A percentile compares a stretch with the other conserved stretches of the same genome.
Conservation (phyloP, 2,888 invertebrate species). For the Chydorus sphaericus region DNA sequence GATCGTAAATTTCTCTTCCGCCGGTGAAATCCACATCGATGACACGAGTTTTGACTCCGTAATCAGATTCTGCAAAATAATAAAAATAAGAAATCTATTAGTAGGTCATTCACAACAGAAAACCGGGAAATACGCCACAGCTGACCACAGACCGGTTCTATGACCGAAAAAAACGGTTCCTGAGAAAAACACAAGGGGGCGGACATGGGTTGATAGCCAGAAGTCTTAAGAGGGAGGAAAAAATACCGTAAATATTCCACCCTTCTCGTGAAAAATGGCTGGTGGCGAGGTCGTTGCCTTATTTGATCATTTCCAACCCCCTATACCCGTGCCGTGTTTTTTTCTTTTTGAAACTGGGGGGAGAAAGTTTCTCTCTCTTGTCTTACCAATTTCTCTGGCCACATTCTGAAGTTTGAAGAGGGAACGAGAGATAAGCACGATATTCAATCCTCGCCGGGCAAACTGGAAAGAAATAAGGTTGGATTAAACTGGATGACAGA, state of each 20-base stretch:
- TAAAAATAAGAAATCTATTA: background rate
- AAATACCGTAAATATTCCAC: background rate
- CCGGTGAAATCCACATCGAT: constrained; percentile 68
- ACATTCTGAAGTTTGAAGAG: constrained; percentile 11
- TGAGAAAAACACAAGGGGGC: background rate
- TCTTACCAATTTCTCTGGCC: constrained; percentile 12
- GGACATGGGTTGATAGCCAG: background rate
- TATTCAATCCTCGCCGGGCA: constrained; percentile 10
- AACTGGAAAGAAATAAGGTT: constrained; percentile 1
- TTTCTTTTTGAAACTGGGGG: too few relatives aligned
- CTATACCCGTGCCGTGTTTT: background rate
- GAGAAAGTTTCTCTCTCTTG: background rate
- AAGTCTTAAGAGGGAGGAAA: background rate
- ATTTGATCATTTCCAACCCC: too few relatives aligned
- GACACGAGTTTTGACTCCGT: constrained; percentile 57
- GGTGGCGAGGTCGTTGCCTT: too few relatives aligned
- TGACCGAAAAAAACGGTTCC: background rate
- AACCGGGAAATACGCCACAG: too few relatives aligned
- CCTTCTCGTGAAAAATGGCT: too few relatives aligned
- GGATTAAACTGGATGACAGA: background rate
- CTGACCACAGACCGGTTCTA: background rate
- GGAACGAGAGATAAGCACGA: constrained; percentile 15
- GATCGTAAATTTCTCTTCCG: constrained; percentile 53
- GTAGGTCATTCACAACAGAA: too few relatives aligned
- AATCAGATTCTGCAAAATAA: constrained; percentile 26